Conservation (phyloP, 1,140 invertebrate species). For the Psix sp. region DNA sequence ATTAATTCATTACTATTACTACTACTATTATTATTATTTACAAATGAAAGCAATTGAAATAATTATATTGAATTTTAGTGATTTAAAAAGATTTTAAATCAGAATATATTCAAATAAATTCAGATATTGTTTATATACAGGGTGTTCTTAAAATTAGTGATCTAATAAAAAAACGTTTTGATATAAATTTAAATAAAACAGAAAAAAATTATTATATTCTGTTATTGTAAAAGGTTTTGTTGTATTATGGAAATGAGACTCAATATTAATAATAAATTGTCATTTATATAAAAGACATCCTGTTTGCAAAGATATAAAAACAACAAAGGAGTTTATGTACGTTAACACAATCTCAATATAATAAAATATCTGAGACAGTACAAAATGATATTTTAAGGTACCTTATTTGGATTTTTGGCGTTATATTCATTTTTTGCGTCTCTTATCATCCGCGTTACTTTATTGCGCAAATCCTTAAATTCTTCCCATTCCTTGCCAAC, state of each 20-base stretch:
- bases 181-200: no score
- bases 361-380: conserved; percentile 20
- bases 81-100: no score
- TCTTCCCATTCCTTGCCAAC: conserved; percentile 76
- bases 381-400: conserved; percentile 60
- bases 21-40: no score
- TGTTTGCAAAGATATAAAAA: conserved; percentile 57
- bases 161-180: no score
- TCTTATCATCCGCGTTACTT: conserved; percentile 78
- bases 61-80: no score
- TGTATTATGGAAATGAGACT: no score
- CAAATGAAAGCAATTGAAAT: no score
- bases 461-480: conserved; percentile 78
- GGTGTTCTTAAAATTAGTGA: conserved; percentile 1
- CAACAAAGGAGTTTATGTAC: conserved; percentile 40
- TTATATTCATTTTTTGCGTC: conserved; percentile 78
- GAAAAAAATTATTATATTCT: no score
- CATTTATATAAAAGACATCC: conserved; percentile 38
- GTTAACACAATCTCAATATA: conserved; percentile 2
- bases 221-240: no score
- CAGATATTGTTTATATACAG: background rate
- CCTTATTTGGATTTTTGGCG: conserved; percentile 77
- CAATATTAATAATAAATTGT: no score
- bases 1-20: no score
- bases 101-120: no score